phyloP scores from a whole-genome alignment of 2,797 vertebrate species.

The Emys orbicularis region DNA sequence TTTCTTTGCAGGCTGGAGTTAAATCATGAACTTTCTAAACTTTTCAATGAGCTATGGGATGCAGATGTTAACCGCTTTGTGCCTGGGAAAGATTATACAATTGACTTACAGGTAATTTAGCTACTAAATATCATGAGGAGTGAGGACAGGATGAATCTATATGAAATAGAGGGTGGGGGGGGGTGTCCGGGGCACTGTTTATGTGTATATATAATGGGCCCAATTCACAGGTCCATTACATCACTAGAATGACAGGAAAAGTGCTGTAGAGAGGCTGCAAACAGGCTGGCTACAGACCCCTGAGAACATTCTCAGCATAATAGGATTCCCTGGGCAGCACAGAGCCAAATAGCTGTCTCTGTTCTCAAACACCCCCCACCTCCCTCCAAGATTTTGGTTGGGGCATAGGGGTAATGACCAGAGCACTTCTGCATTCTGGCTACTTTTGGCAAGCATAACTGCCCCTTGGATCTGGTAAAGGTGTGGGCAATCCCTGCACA shows the following conservation, averaged over 20 bases:
- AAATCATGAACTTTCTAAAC: slow-evolving; percentile 85
- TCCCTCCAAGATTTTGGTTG: too few species aligned
- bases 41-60: slow-evolving; percentile 88
- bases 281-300: not conserved
- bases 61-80: slow-evolving; percentile 83
- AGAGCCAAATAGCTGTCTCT: too few species aligned
- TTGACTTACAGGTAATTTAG: slow-evolving; percentile 85
- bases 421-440: too few species aligned
- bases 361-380: too few species aligned
- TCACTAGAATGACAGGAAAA: too few species aligned
- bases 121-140: not conserved
- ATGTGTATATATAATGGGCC: not conserved
- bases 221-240: not conserved
- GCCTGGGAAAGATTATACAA: slow-evolving; percentile 85
- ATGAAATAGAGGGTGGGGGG: not conserved
- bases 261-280: too few species aligned
- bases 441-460: too few species aligned
- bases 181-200: not conserved
- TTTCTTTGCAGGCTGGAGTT: slow-evolving; percentile 77
- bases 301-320: too few species aligned
- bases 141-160: not conserved
- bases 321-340: too few species aligned
- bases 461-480: too few species aligned
- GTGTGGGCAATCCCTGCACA: too few species aligned
- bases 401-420: too few species aligned